Conservation (phyloP, 2,113 vertebrate species). For the Cottus gobio region DNA sequence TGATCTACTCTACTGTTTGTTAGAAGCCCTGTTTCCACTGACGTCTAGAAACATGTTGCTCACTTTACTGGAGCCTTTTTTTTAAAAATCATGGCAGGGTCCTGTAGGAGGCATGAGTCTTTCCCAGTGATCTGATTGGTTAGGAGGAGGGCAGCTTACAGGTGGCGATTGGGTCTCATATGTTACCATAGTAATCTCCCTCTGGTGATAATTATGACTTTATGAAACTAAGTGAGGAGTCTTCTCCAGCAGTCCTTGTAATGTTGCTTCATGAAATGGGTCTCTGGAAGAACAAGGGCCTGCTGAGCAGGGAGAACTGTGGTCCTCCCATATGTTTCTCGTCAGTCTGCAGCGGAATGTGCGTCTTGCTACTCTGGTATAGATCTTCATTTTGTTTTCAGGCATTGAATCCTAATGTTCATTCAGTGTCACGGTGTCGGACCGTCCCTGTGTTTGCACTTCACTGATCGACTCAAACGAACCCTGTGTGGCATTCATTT, state of each 20-base stretch:
- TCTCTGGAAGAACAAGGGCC: background rate
- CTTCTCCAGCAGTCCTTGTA: background rate
- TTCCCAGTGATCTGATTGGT: background rate
- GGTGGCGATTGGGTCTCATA: background rate
- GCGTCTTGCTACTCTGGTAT: constrained; percentile 13
- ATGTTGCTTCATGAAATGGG: background rate
- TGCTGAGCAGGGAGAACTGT: background rate
- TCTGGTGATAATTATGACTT: background rate
- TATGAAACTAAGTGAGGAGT: background rate
- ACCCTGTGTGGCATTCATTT: background rate
- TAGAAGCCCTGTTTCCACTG: background rate
- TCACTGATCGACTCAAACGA: background rate
- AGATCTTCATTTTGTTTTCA: background rate
- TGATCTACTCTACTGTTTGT: background rate
- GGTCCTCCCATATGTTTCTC: background rate
- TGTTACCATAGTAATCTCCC: background rate
- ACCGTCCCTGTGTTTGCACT: constrained; percentile 5
- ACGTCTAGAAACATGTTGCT: background rate
- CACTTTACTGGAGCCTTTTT: no score
- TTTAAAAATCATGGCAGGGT: no score
- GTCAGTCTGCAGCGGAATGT: background rate
- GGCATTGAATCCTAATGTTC: background rate
- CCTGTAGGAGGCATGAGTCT: background rate
- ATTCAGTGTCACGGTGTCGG: background rate
- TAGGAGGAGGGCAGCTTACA: background rate